Evolutionary conservation across 2,888 invertebrate genomes (phyloP).

Genomic region (Apeira syringaria): DNA sequence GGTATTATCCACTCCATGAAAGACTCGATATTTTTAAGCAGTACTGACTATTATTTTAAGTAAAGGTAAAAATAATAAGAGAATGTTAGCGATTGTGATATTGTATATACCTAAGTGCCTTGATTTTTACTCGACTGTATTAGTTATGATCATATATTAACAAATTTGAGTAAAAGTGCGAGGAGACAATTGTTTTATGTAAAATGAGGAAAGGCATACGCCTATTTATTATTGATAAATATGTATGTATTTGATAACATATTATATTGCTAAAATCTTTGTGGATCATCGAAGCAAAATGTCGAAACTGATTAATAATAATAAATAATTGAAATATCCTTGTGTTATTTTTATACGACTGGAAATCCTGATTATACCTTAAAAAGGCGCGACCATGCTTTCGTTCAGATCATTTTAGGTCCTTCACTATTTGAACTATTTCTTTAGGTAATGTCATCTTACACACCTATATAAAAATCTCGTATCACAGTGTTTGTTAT

Average conservation of each 20-base stretch:
- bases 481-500: too few relatives aligned
- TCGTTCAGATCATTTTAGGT: too few relatives aligned
- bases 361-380: too few relatives aligned
- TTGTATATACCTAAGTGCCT: constrained; percentile 40
- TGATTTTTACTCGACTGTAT: constrained; percentile 52
- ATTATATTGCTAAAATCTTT: background rate
- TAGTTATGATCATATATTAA: constrained; percentile 7
- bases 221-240: background rate
- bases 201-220: background rate
- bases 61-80: constrained; percentile 6
- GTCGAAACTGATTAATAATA: too few relatives aligned
- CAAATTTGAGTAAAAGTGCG: constrained; percentile 47
- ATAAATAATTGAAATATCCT: too few relatives aligned
- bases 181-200: constrained; percentile 12
- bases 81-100: constrained; percentile 29
- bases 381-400: too few relatives aligned
- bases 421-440: too few relatives aligned
- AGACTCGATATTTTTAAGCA: constrained; percentile 24
- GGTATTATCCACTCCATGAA: constrained; percentile 6
- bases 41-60: constrained; percentile 18
- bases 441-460: too few relatives aligned
- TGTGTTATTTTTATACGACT: too few relatives aligned
- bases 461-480: too few relatives aligned
- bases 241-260: too few relatives aligned
- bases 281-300: too few relatives aligned